These are phyloP conservation scores for Morpho helenor DNA, from an alignment of 2,888 invertebrate genomes.

Conservation along the genomic window DNA sequence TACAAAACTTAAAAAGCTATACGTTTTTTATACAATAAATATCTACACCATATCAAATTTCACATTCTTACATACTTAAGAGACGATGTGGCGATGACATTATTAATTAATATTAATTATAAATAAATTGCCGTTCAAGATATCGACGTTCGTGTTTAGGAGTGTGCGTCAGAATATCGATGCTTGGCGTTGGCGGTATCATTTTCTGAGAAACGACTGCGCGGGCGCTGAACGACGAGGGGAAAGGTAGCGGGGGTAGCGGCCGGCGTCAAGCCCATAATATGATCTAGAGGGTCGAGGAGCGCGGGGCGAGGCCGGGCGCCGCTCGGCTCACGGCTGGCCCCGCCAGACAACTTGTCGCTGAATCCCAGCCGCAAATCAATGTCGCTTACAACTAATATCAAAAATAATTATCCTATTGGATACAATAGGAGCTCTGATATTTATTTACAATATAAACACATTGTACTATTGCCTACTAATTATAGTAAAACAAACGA, in stretches of 20 bases:
- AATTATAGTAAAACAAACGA: too few relatives aligned
- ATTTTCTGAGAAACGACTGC: slow-evolving; percentile 61
- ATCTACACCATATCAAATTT: too few relatives aligned
- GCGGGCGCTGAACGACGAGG: slow-evolving; percentile 33
- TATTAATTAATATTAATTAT: slow-evolving; percentile 1
- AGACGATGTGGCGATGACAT: background rate
- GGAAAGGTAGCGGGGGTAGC: slow-evolving; percentile 31
- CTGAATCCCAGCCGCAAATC: slow-evolving; percentile 35
- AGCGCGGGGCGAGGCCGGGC: slow-evolving; percentile 28
- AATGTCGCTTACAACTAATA: slow-evolving; percentile 13
- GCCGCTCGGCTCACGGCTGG: slow-evolving; percentile 38
- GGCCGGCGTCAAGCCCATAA: slow-evolving; percentile 54
- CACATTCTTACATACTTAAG: too few relatives aligned
- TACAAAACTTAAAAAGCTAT: too few relatives aligned
- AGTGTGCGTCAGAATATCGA: slow-evolving; percentile 36
- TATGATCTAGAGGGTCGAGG: slow-evolving; percentile 30
- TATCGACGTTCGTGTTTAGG: slow-evolving; percentile 28
- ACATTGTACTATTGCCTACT: too few relatives aligned
- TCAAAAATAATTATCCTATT: background rate
- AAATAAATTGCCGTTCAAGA: slow-evolving; percentile 36
- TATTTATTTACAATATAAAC: too few relatives aligned
- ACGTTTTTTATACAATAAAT: too few relatives aligned
- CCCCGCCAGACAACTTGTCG: slow-evolving; percentile 76
- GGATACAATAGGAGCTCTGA: too few relatives aligned
- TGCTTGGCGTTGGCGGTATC: slow-evolving; percentile 38